Evolutionary conservation across 2,888 invertebrate species (phyloP).

Genomic region (Sylvicola cinctus): DNA sequence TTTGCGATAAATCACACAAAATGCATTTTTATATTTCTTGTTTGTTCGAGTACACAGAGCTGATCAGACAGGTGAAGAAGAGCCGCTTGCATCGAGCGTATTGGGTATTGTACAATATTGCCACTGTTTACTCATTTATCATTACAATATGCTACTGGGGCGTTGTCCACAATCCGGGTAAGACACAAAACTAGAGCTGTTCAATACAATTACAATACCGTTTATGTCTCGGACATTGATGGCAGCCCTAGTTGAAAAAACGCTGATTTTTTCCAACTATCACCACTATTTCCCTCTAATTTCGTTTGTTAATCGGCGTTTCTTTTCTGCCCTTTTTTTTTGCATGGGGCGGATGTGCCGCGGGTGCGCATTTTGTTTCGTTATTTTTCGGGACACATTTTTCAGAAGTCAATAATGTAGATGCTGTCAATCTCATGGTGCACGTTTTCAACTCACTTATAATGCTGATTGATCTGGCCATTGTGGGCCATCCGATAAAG

Average conservation of each 20-base stretch:
- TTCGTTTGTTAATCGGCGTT: not conserved
- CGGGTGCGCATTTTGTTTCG: too few relatives aligned
- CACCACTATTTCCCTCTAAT: too few relatives aligned
- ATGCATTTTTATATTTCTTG: not conserved
- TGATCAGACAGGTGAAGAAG: slow-evolving; percentile 20
- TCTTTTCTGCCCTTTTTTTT: slow-evolving; percentile 1
- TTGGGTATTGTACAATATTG: slow-evolving; percentile 25
- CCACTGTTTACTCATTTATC: slow-evolving; percentile 25
- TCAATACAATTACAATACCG: too few relatives aligned
- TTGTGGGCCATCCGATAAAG: slow-evolving; percentile 50
- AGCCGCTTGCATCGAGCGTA: slow-evolving; percentile 22
- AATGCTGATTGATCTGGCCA: slow-evolving; percentile 46
- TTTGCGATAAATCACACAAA: not conserved
- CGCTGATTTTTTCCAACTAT: too few relatives aligned
- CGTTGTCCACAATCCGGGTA: slow-evolving; percentile 49
- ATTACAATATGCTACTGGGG: slow-evolving; percentile 26
- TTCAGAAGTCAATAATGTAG: slow-evolving; percentile 22
- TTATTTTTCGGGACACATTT: too few relatives aligned
- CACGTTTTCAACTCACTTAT: slow-evolving; percentile 43
- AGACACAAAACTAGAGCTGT: slow-evolving; percentile 6
- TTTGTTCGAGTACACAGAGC: not conserved
- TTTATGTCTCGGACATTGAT: too few relatives aligned
- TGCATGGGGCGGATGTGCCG: not conserved
- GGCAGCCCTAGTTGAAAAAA: too few relatives aligned
- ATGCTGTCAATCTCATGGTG: slow-evolving; percentile 25